A percentile compares a stretch with the other conserved stretches of the same genome.
phyloP scores from a whole-genome alignment of 2,888 invertebrate species.

The Tyria jacobaeae region DNA sequence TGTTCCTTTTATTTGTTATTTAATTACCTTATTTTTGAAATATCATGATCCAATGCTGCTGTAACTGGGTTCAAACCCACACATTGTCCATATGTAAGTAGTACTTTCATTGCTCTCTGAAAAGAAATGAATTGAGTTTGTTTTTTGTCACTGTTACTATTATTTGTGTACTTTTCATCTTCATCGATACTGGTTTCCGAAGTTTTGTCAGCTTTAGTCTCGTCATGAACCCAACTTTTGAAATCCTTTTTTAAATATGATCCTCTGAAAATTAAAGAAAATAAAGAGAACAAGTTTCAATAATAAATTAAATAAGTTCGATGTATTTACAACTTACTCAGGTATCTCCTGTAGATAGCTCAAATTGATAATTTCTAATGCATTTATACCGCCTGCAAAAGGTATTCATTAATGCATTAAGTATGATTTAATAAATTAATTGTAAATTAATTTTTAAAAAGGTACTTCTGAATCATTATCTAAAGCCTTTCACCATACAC shows the following conservation, averaged over 20 bases:
- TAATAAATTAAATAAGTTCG: constrained; percentile 5
- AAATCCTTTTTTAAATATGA: constrained; percentile 18
- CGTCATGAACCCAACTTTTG: constrained; percentile 16
- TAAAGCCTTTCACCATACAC: too few relatives aligned
- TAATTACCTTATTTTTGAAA: constrained; percentile 60
- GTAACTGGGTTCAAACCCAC: constrained; percentile 63
- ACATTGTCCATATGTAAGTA: constrained; percentile 56
- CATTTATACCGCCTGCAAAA: constrained; percentile 51
- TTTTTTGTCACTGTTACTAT: constrained; percentile 5
- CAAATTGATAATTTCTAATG: constrained; percentile 46
- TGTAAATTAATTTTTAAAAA: too few relatives aligned
- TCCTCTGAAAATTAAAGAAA: constrained; percentile 1
- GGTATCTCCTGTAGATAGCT: constrained; percentile 22
- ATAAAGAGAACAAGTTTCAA: not conserved
- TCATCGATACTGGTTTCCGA: not conserved
- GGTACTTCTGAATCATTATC: too few relatives aligned
- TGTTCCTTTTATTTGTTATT: too few relatives aligned
- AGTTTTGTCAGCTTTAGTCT: not conserved
- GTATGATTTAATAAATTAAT: too few relatives aligned
- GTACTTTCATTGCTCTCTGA: constrained; percentile 58
- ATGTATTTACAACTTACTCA: constrained; percentile 14
- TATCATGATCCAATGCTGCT: constrained; percentile 50
- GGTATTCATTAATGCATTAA: constrained; percentile 16
- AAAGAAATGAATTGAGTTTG: constrained; percentile 51
- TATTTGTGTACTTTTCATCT: not conserved